Evolutionary conservation across 2,113 vertebrate genomes (phyloP), one percentile per base, ranked within the genome.

Genomic region (Andinoacara biseriatus): DNA sequence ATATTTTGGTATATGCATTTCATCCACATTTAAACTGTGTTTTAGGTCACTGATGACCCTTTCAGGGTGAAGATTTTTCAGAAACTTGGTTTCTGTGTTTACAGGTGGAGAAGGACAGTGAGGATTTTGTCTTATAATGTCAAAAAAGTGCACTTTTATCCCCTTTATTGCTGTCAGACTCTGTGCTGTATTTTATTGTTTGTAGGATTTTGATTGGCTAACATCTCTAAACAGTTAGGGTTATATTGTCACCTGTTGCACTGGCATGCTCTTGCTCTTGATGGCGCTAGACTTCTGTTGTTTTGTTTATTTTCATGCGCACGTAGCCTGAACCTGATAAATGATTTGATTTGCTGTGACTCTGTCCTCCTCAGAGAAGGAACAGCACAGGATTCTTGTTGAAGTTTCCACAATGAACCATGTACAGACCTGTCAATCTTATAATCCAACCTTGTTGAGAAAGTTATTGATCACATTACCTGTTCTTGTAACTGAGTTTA

Each of bases 121-220:
- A 67, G 63, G 35, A 65, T 17, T 65, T 65, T 65, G 35, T 24
- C n/a, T 43, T 24, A 65, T 4, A 40, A 5, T 0, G 38, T 43
- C 22, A 67, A 0, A 67, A 5, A 14, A 14, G 24, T 56, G 43
- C 14, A 4, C 2, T 43, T 46, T 3, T 46, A 26, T 26, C 22
- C 22, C 17, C 14, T 2, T 26, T 1, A 3, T 18, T 0, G 5
- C 43, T 67, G 0, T 46, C 43, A 46, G 43, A 46, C 43, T 46
- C 11, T 46, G 43, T 46, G 43, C 22, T 26, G 14, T 18, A 2
- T 20, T 38, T 38, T 69, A 69, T n/a, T n/a, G 54, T 49, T 69
- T 20, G 24, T 26, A 67, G 8, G 22, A 24, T 46, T 67, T 38
- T 46, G 63, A 46, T 17, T 69, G 24, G 24, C 43, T 20, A 46